Conservation (phyloP, 2,113 vertebrate genomes). For the Colinus virginianus region DNA sequence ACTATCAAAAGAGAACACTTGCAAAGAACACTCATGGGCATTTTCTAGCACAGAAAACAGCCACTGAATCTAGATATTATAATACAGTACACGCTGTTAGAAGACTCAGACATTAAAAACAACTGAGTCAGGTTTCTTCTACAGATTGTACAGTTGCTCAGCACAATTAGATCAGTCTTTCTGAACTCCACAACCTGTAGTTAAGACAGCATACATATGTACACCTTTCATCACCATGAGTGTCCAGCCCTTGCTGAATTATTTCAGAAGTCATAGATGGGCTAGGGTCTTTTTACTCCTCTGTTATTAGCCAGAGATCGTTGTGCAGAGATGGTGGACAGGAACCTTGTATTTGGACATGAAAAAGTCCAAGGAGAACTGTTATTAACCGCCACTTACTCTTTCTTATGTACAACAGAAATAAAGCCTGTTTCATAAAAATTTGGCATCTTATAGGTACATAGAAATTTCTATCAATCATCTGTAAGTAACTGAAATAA, state of each 20-base stretch:
- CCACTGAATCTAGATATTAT: background rate
- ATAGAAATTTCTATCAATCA: background rate
- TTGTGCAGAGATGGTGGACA: background rate
- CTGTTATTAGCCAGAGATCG: background rate
- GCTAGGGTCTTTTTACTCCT: background rate
- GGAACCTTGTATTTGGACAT: background rate
- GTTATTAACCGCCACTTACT: background rate
- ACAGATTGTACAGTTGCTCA: slow-evolving; percentile 6
- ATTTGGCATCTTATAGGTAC: background rate
- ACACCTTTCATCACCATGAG: background rate
- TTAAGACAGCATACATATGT: background rate
- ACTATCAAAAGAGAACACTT: background rate
- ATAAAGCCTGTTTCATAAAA: background rate
- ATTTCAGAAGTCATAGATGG: background rate
- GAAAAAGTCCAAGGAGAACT: background rate
- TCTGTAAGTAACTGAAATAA: background rate
- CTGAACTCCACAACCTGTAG: too few species aligned
- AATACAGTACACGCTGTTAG: background rate
- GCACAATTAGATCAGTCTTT: background rate
- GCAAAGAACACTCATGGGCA: background rate
- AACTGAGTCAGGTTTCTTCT: slow-evolving; percentile 22
- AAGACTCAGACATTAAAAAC: background rate
- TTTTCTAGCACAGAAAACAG: background rate
- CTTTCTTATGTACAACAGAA: background rate
- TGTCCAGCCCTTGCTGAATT: background rate